Evolutionary conservation across 2,113 vertebrate genomes (phyloP).

Genomic region (Ctenodactylus gundi): DNA sequence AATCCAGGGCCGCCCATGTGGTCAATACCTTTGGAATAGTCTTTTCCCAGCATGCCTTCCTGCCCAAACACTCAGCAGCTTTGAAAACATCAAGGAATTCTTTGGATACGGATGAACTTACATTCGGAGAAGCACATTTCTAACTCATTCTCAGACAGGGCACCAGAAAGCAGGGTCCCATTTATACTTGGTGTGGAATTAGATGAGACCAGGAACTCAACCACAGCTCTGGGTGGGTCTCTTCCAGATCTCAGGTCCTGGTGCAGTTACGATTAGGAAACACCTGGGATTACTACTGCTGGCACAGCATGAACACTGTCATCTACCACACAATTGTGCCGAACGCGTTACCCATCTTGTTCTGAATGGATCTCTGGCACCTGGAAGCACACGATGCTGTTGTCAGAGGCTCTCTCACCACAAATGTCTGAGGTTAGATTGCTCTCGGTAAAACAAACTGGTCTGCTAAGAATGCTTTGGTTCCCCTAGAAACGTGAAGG

Average conservation of each 20-base stretch:
- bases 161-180: neutral
- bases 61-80: neutral
- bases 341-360: fast-evolving
- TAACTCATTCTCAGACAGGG: neutral
- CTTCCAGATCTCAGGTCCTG: neutral
- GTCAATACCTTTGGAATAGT: neutral
- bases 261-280: neutral
- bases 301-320: neutral
- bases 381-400: neutral
- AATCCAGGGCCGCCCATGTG: fast-evolving
- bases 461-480: neutral
- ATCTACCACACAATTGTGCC: neutral
- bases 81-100: neutral
- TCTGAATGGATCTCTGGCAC: neutral
- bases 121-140: neutral
- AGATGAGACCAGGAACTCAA: neutral
- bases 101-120: neutral
- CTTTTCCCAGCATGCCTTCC: neutral
- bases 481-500: neutral
- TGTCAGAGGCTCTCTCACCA: neutral
- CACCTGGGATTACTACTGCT: neutral
- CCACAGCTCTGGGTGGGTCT: neutral
- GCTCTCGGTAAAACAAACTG: neutral
- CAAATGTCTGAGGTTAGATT: neutral
- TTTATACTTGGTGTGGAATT: neutral